A percentile compares a stretch with the other conserved stretches of the same genome.
These are phyloP conservation scores for Coreoperca whiteheadi DNA, from an alignment of 2,113 vertebrate genomes.

Conservation along the genomic window DNA sequence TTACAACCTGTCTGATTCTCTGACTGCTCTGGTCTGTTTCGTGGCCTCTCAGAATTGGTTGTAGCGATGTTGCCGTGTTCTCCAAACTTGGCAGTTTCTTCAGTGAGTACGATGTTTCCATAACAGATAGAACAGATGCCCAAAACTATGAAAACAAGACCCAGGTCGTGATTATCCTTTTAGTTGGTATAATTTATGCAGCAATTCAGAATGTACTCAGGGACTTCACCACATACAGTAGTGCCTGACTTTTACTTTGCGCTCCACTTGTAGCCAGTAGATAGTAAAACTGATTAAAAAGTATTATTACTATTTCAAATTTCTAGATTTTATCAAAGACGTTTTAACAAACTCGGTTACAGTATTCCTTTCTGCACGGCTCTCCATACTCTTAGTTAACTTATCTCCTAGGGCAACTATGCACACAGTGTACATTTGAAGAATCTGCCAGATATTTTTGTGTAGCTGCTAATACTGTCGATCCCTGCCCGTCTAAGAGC, in stretches of 20 bases:
- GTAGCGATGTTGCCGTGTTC: neutral
- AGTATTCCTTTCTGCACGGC: neutral
- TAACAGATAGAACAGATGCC: neutral
- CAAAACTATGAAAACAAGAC: neutral
- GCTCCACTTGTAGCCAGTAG: too few relatives aligned
- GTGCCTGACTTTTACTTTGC: neutral
- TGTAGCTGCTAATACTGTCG: neutral
- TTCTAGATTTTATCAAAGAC: neutral
- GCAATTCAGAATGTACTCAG: neutral
- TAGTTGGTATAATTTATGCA: neutral
- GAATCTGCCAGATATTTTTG: neutral
- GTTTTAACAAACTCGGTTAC: neutral
- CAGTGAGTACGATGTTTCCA: neutral
- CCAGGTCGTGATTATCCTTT: neutral
- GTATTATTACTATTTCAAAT: neutral
- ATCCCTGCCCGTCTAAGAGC: neutral
- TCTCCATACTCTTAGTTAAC: neutral
- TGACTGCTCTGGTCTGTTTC: neutral
- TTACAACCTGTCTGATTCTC: neutral
- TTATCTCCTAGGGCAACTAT: neutral
- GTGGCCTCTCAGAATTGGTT: neutral
- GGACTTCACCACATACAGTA: neutral
- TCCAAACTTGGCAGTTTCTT: neutral
- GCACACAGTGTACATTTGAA: neutral
- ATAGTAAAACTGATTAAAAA: neutral